Evolutionary conservation across 2,888 invertebrate genomes (phyloP).

Genomic region (Augochlorella aurata): DNA sequence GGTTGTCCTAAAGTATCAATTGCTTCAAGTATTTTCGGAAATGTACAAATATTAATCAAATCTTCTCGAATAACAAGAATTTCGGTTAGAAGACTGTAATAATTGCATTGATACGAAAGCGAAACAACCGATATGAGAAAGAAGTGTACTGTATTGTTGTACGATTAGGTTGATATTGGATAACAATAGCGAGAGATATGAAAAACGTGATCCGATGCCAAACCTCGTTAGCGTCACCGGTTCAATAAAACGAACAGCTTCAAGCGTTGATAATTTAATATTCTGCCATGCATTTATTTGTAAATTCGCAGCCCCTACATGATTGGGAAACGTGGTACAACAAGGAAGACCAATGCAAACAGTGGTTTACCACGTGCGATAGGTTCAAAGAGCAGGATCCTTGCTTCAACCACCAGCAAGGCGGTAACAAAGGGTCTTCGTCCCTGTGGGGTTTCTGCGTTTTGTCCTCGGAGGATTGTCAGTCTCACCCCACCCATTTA

Average conservation of each 20-base stretch:
- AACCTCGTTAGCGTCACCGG: neutral
- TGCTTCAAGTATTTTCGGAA: no score
- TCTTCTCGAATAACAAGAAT: no score
- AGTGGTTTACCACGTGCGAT: constrained; percentile 64
- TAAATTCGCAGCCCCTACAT: constrained; percentile 29
- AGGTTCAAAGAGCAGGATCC: constrained; percentile 64
- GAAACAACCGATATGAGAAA: neutral
- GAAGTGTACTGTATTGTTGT: neutral
- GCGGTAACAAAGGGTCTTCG: constrained; percentile 64
- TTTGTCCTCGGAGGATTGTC: constrained; percentile 69
- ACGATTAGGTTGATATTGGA: neutral
- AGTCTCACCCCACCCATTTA: constrained; percentile 63
- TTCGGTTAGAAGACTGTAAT: no score
- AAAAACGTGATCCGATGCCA: neutral
- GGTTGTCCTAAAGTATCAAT: no score
- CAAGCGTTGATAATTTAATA: constrained; percentile 19
- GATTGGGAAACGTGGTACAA: constrained; percentile 20
- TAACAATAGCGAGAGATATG: neutral
- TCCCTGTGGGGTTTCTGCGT: constrained; percentile 66
- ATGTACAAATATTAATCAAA: no score
- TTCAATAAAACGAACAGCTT: neutral
- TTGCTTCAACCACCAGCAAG: constrained; percentile 61
- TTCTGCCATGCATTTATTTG: constrained; percentile 25
- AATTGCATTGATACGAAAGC: neutral
- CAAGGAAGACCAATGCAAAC: constrained; percentile 59